phyloP scores from a whole-genome alignment of 1,140 invertebrate species.

The Drosophila pachea region DNA sequence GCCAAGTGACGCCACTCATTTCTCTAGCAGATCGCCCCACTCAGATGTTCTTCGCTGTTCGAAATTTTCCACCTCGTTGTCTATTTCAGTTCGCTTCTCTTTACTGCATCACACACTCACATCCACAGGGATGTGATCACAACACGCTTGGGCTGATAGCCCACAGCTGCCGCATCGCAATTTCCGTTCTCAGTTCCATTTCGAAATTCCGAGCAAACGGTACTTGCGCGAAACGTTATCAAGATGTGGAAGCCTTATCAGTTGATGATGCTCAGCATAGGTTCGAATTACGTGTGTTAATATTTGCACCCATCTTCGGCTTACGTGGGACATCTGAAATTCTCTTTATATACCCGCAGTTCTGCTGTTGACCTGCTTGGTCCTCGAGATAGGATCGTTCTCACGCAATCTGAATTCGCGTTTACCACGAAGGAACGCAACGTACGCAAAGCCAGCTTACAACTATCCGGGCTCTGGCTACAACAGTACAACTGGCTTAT shows the following conservation, averaged over 20 bases:
- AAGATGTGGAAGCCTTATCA: conserved; percentile 45
- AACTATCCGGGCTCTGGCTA: conserved; percentile 9
- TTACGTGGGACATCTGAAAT: conserved; percentile 5
- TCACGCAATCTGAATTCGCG: not conserved
- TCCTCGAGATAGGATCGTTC: conserved; percentile 13
- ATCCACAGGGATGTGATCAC: not conserved
- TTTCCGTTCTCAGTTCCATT: conserved; percentile 34
- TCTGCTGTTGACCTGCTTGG: conserved; percentile 33
- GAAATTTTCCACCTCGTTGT: too few species aligned
- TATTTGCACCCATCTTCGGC: not conserved
- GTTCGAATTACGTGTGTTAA: conserved; percentile 29
- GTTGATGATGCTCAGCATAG: conserved; percentile 36
- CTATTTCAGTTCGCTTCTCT: too few species aligned
- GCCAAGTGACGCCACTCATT: too few species aligned
- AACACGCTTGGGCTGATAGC: conserved; percentile 19
- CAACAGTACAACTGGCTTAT: conserved; percentile 14
- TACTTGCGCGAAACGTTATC: not conserved
- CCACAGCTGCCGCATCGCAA: not conserved
- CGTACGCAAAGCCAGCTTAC: conserved; percentile 27
- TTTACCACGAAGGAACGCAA: conserved; percentile 29
- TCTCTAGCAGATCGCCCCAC: too few species aligned
- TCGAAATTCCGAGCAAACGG: conserved; percentile 18
- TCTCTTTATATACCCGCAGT: conserved; percentile 15
- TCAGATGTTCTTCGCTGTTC: too few species aligned
- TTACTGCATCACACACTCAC: not conserved